Evolutionary conservation across 2,113 vertebrate genomes (phyloP), one percentile per base, ranked within the genome.

Genomic region (Labeo catla): DNA sequence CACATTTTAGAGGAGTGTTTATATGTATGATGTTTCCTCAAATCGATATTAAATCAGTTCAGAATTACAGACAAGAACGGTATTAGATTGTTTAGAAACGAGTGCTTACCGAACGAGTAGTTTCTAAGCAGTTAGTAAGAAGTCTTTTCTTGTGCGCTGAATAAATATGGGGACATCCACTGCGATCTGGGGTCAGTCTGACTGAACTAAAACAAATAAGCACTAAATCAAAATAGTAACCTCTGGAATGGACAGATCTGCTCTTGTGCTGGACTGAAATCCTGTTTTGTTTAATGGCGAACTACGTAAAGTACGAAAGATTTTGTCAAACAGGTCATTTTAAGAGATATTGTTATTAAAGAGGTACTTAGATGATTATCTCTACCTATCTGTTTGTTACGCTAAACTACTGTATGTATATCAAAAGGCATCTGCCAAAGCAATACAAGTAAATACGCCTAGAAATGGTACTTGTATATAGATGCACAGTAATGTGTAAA

Each of bases 281-380:
- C 34, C 4, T 83, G 13, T 72, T 59, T 59, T 59, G 57, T 21
- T 59, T 59, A 59, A 21, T 13, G 23, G 23, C 28, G 52, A 59
- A 84, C 73, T 36, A 68, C 5, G 77, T 61, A 54, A 87, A 52
- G 76, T 59, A 59, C 57, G 21, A 59, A 86, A 54, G 65, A 52
- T 47, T 79, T 16, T 34, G 23, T 49, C 59, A 36, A 50, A 76
- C 8, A 10, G 39, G 70, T 45, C 19, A 21, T 34, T 19, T 36
- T 9, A 21, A 1, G 34, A 68, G 23, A 77, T 54, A 21, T n/a
- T 7, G 28, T 28, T 39, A n/a, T 12, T 8, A 61, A 61, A 61
- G 12, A 59, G 19, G 3, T 52, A 61, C 6, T 15, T 8, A 61
- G n/a, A 43, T 61, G 4, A 13, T 79, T 39, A 57, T 21, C 57